phyloP scores from a whole-genome alignment of 2,113 vertebrate species.

The Atlantisia rogersi region DNA sequence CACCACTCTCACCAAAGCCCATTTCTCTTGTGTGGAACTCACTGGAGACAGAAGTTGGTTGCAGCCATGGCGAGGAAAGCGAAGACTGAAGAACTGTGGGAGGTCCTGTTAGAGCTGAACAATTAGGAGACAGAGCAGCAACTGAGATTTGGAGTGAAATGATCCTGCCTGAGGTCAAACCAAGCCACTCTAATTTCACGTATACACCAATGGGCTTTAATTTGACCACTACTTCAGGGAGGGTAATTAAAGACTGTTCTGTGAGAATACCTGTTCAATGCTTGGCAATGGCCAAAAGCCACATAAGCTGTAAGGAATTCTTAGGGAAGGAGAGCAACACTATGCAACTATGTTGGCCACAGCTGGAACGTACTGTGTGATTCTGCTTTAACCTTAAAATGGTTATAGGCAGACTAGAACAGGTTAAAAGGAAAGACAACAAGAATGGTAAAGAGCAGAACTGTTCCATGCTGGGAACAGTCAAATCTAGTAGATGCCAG shows the following conservation, averaged over 20 bases:
- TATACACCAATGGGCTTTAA: not conserved
- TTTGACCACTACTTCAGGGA: not conserved
- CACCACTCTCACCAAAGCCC: not conserved
- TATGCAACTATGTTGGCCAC: not conserved
- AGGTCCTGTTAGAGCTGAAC: not conserved
- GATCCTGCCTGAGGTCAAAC: not conserved
- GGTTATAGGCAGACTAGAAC: not conserved
- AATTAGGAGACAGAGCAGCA: not conserved
- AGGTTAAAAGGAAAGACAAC: not conserved
- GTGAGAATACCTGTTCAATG: not conserved
- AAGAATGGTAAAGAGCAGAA: not conserved
- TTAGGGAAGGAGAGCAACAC: not conserved
- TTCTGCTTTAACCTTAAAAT: not conserved
- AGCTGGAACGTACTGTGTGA: not conserved
- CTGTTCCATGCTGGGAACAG: not conserved
- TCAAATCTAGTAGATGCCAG: not conserved
- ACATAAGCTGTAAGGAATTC: not conserved
- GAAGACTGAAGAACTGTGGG: not conserved
- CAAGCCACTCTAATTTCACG: not conserved
- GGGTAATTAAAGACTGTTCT: not conserved
- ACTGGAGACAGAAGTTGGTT: not conserved
- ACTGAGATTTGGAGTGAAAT: not conserved
- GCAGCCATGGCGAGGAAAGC: not conserved
- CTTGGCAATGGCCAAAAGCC: not conserved
- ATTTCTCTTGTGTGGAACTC: not conserved